phyloP scores from a whole-genome alignment of 1,140 invertebrate genomes.

The Polypedilum vanderplanki region DNA sequence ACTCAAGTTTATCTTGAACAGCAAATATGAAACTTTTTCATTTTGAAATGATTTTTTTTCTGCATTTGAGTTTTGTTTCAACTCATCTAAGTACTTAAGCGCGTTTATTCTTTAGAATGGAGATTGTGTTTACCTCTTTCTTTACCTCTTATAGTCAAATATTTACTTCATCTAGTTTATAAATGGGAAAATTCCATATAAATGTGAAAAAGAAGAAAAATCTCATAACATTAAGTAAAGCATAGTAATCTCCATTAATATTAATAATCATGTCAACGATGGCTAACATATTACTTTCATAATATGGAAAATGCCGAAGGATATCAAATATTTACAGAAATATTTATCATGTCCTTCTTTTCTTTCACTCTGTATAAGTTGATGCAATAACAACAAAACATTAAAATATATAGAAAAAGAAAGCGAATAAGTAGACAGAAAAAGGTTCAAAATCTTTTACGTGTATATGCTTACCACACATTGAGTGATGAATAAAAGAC shows the following conservation, averaged over 20 bases:
- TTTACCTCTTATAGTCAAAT: too few relatives aligned
- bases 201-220: neutral
- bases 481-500: too few relatives aligned
- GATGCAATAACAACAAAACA: too few relatives aligned
- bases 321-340: slow-evolving; percentile 8
- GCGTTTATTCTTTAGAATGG: too few relatives aligned
- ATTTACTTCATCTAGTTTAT: too few relatives aligned
- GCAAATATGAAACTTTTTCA: slow-evolving; percentile 2
- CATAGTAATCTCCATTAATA: neutral
- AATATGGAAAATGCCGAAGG: neutral
- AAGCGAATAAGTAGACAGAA: too few relatives aligned
- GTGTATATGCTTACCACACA: too few relatives aligned
- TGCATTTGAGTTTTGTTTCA: neutral
- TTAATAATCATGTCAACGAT: slow-evolving; percentile 3
- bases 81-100: too few relatives aligned
- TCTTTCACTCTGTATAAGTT: too few relatives aligned
- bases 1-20: neutral
- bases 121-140: too few relatives aligned
- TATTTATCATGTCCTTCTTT: neutral
- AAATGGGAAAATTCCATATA: neutral
- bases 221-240: slow-evolving; percentile 4
- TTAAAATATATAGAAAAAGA: too few relatives aligned
- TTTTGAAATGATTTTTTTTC: neutral
- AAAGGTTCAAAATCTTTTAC: too few relatives aligned
- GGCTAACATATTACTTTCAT: neutral